Conservation (phyloP, 1,140 invertebrate genomes). For the Tetramorium simillimum region DNA sequence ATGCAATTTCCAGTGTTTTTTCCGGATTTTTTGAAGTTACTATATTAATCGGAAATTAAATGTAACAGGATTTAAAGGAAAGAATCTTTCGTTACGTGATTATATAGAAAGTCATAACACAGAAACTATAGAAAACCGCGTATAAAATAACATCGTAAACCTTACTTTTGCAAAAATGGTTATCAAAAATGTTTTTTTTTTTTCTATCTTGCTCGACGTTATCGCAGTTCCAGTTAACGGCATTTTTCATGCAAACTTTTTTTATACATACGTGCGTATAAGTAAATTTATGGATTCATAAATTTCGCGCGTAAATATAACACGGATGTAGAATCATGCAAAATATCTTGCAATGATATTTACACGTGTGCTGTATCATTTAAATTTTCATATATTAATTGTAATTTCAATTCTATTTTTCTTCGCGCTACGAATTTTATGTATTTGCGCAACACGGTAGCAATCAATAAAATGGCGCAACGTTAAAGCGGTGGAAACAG, state of each 20-base stretch:
- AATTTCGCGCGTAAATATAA: constrained; percentile 23
- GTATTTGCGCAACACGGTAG: not conserved
- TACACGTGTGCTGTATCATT: not conserved
- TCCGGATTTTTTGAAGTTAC: not conserved
- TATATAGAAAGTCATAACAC: not conserved
- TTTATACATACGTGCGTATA: not conserved
- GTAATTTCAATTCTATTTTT: constrained; percentile 33
- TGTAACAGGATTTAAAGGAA: not conserved
- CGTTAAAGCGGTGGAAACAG: not conserved
- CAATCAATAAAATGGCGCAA: constrained; percentile 33
- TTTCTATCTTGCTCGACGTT: not conserved
- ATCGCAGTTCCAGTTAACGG: constrained; percentile 18
- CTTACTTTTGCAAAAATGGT: constrained; percentile 10
- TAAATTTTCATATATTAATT: constrained; percentile 46
- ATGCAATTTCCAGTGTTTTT: not conserved
- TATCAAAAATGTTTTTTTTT: constrained; percentile 8
- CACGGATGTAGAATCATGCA: not conserved
- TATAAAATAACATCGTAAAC: not conserved
- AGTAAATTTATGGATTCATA: constrained; percentile 38
- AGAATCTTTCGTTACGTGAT: not conserved
- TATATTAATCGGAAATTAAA: not conserved
- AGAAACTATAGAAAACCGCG: not conserved
- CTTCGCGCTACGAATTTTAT: constrained; percentile 5
- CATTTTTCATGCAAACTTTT: constrained; percentile 45
- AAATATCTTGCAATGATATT: constrained; percentile 41